Conservation (phyloP, 2,888 invertebrate genomes). For the Axea sp. region DNA sequence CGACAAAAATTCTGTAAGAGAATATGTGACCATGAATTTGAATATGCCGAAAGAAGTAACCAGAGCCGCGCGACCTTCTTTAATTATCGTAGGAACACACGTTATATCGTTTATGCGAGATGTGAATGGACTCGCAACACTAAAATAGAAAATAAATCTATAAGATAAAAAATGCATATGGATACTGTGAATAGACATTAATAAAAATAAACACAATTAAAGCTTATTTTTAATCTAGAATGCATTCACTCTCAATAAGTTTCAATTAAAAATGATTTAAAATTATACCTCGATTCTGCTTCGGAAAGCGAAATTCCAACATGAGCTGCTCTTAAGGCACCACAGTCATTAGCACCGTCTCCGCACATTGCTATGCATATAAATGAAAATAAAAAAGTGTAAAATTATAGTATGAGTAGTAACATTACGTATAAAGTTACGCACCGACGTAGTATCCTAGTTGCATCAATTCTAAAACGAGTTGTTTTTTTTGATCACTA, state of each 20-base stretch:
- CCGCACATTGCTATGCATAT: constrained; percentile 82
- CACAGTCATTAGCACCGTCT: constrained; percentile 92
- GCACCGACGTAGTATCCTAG: constrained; percentile 85
- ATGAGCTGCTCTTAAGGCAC: constrained; percentile 92
- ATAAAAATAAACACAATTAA: too few relatives aligned
- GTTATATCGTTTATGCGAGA: constrained; percentile 89
- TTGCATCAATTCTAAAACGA: constrained; percentile 86
- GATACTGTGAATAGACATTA: too few relatives aligned
- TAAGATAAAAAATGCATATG: too few relatives aligned
- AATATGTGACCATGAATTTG: constrained; percentile 95
- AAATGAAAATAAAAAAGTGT: too few relatives aligned
- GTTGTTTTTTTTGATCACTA: constrained; percentile 89
- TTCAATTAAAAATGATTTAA: too few relatives aligned
- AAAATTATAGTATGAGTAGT: too few relatives aligned
- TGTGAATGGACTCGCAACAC: constrained; percentile 94
- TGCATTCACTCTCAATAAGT: too few relatives aligned
- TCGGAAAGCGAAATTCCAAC: constrained; percentile 93
- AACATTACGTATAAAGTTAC: constrained; percentile 9
- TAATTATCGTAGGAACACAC: constrained; percentile 88
- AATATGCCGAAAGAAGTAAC: constrained; percentile 94
- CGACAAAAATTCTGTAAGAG: constrained; percentile 92
- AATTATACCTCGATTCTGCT: constrained; percentile 88
- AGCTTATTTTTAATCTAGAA: too few relatives aligned
- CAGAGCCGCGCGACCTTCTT: constrained; percentile 92
- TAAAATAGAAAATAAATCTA: constrained; percentile 65